Evolutionary conservation across 92 coral and sea anemone genomes (phyloP), one percentile per base, ranked within the genome.

Genomic region (Epizoanthus illoricatus): DNA sequence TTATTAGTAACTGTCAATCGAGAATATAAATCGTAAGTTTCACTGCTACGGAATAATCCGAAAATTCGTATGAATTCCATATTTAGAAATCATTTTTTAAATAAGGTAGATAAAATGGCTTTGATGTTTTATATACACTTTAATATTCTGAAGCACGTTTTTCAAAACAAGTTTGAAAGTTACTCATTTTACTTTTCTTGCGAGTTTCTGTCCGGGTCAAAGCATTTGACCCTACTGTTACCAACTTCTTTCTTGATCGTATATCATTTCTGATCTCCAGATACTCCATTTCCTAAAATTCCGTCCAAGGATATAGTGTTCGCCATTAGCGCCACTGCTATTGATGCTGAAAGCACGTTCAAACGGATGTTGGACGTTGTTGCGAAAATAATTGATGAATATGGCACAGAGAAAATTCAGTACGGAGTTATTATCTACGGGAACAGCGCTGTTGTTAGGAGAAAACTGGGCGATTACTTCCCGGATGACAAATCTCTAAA

Each of bases 381-480:
- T 47, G 89, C 87, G 56, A 90, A 82, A 70, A 90, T 92, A 57
- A 83, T 92, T 42, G 97, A 92, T 39, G 87, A 88, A 55, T 92
- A 92, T 41, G 97, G 94, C n/a, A 86, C 97, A 40, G 87, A 89
- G 17, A 75, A 78, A 71, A 83, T 92, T 16, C 97, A 90, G 52
- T 92, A 90, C 82, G 84, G 89, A 80, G 84, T 92, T 10, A 87
- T 90, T 19, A 84, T 85, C 43, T 90, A 90, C 62, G 92, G 94
- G 18, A 76, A 84, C 33, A 74, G 61, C 43, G 89, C 84, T 28
- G 76, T 86, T 5, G 92, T 78, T 11, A 63, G 82, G 21, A 63
- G 71, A 45, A 78, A 78, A 78, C 59, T 78, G 18, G 83, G 69
- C 65, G 81, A 74, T 73, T 71, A 75, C 65, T 81, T 79, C 59